Evolutionary conservation across 2,113 vertebrate genomes (phyloP).

Genomic region (Kryptolebias marmoratus): DNA sequence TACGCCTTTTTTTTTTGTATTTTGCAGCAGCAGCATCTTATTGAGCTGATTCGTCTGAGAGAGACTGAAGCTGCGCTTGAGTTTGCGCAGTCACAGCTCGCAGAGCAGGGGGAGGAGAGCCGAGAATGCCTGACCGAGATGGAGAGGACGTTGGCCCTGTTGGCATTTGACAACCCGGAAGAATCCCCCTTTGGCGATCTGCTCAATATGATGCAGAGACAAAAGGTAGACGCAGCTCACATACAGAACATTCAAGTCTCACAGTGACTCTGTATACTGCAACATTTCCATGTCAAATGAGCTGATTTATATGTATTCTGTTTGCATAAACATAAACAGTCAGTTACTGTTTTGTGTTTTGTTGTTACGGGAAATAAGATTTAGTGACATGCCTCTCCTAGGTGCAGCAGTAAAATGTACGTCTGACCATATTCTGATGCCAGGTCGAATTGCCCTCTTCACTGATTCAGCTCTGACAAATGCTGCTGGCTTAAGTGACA

Average conservation of each 20-base stretch:
- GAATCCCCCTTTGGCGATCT: conserved; percentile 97
- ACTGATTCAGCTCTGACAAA: too few species aligned
- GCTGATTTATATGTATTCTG: neutral
- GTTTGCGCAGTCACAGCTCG: conserved; percentile 97
- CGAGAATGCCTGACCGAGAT: conserved; percentile 96
- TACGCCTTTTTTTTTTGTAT: neutral
- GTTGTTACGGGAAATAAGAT: too few species aligned
- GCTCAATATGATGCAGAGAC: conserved; percentile 97
- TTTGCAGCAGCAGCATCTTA: conserved; percentile 95
- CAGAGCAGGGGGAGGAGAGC: conserved; percentile 98
- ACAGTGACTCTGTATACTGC: neutral
- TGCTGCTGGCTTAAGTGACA: too few species aligned
- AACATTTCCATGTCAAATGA: neutral
- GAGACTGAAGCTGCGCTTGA: conserved; percentile 97
- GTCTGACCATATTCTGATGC: too few species aligned
- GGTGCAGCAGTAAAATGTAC: too few species aligned
- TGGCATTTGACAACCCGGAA: conserved; percentile 96
- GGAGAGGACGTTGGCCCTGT: conserved; percentile 94
- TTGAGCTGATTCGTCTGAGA: conserved; percentile 95
- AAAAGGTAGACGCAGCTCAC: conserved; percentile 85
- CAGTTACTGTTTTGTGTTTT: too few species aligned
- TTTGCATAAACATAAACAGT: neutral
- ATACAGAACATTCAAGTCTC: neutral
- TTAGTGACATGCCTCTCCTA: too few species aligned
- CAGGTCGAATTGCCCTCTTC: too few species aligned